phyloP scores from a whole-genome alignment of 2,113 vertebrate genomes.

The Amphiprion ocellaris region DNA sequence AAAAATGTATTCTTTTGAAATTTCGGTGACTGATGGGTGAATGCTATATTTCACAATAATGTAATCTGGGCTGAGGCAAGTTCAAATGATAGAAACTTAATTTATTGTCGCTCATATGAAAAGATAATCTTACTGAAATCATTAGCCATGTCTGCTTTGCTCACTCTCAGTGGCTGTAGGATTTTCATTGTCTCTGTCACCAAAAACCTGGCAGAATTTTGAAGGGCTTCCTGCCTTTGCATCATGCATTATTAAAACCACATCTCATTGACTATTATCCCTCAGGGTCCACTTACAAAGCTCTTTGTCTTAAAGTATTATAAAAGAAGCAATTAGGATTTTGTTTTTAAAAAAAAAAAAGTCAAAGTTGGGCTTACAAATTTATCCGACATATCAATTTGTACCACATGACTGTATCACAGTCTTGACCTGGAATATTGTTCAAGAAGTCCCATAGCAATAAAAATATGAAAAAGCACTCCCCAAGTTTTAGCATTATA shows the following conservation, averaged over 20 bases:
- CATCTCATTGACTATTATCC: slow-evolving; percentile 52
- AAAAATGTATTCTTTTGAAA: background rate
- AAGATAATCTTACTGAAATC: no score
- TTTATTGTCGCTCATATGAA: background rate
- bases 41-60: background rate
- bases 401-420: background rate
- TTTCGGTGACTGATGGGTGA: background rate
- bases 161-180: background rate
- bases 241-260: slow-evolving; percentile 66
- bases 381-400: slow-evolving; percentile 14
- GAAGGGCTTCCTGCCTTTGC: slow-evolving; percentile 48
- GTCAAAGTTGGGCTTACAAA: slow-evolving; percentile 15
- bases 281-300: slow-evolving; percentile 51
- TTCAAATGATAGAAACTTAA: background rate
- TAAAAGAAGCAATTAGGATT: slow-evolving; percentile 54
- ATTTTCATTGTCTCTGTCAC: slow-evolving; percentile 41
- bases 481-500: background rate
- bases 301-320: slow-evolving; percentile 46
- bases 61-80: background rate
- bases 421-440: slow-evolving; percentile 1
- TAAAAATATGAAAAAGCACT: background rate
- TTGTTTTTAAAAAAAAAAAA: slow-evolving; percentile 8
- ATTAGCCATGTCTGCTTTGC: background rate
- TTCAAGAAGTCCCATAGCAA: slow-evolving; percentile 10
- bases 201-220: slow-evolving; percentile 49